Evolutionary conservation across 64 coral and sea anemone genomes (phyloP), one percentile per base, ranked within the genome.

Genomic region (Porites australiensis): DNA sequence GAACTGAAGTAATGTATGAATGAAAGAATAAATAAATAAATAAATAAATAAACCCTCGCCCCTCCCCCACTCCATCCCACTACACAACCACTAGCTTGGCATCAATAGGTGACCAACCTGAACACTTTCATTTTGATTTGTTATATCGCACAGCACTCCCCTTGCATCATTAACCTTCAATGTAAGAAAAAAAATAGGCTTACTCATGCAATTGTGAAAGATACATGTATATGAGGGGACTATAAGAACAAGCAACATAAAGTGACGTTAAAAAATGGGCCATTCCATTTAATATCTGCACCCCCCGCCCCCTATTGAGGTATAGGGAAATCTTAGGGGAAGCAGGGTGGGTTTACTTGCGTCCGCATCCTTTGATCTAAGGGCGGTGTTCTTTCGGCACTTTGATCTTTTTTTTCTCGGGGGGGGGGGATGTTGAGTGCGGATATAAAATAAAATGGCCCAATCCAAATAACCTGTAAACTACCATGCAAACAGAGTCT

Each of bases 31-130:
- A 37, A 70, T 7, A 70, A 37, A 37, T 7, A 70, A 19, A 47
- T 21, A 22, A 73, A 73, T 45, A 73, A 12, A 73, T 73, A 5
- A 12, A 73, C 70, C 70, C 70, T 70, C 67, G 67, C 20, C 67
- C 67, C 67, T 70, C 66, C 66, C 66, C 66, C 66, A 70, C 66
- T 70, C 18, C 67, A 70, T 70, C 67, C 21, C 67, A 70, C 67
- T 70, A 19, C 21, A 70, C 70, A 73, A 73, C 70, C 70, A 73
- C 44, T 15, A 73, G 70, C 27, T 73, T 73, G 20, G 13, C 70
- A 73, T 73, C 13, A 46, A 73, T 73, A 46, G 9, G 12, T 73
- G 44, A 44, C 37, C 37, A 73, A 73, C 70, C 70, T 73, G 70
- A 2, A 73, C 44, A 73, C 13, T 72, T 72, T 45, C 37, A 73